phyloP scores from a whole-genome alignment of 1,140 invertebrate species.

The Diorhabda carinulata region DNA sequence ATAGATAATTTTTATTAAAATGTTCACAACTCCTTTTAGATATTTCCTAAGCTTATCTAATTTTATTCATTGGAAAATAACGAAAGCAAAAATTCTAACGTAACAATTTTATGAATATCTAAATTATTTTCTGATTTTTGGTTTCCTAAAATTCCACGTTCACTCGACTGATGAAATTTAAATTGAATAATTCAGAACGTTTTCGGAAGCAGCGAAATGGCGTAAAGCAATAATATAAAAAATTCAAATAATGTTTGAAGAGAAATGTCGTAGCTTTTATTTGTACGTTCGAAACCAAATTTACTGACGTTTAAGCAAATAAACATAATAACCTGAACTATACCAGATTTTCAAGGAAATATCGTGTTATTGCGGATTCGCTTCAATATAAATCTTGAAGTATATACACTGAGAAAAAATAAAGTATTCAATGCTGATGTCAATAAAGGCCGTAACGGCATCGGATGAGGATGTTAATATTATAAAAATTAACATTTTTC shows the following conservation, averaged over 20 bases:
- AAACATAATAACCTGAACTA: neutral
- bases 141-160: neutral
- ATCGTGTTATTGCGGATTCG: neutral
- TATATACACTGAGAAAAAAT: too few species aligned
- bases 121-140: neutral
- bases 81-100: neutral
- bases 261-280: neutral
- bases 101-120: neutral
- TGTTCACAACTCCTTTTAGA: too few species aligned
- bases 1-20: too few species aligned
- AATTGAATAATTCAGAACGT: neutral
- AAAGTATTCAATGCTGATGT: too few species aligned
- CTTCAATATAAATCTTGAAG: too few species aligned
- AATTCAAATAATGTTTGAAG: neutral
- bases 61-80: too few species aligned
- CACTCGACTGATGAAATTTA: neutral
- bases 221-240: conserved; percentile 3
- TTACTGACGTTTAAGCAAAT: neutral
- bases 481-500: too few species aligned
- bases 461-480: too few species aligned
- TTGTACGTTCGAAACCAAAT: neutral
- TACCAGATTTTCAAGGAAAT: neutral
- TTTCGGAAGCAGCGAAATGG: neutral
- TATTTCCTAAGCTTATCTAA: too few species aligned
- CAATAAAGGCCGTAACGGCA: too few species aligned